Conservation (phyloP, 2,888 invertebrate species). For the Cheilosia pagana region DNA sequence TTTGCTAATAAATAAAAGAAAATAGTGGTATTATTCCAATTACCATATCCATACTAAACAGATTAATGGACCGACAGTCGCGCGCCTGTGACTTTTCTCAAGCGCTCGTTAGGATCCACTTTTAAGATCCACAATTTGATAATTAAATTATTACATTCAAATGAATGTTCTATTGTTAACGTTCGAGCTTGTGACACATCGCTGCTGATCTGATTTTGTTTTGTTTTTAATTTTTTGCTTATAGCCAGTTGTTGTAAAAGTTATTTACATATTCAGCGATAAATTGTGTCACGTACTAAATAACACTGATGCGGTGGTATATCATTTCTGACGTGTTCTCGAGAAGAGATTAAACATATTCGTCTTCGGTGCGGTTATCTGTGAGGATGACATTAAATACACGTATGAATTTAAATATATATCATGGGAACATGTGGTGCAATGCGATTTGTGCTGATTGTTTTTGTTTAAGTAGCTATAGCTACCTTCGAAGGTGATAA, state of each 20-base stretch:
- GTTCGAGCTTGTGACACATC: slow-evolving; percentile 6
- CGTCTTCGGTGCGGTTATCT: slow-evolving; percentile 16
- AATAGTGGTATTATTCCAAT: slow-evolving; percentile 1
- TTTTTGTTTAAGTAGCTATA: not conserved
- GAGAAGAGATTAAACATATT: slow-evolving; percentile 37
- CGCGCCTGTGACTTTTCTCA: slow-evolving; percentile 26
- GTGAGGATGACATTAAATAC: not conserved
- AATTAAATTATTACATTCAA: slow-evolving; percentile 31
- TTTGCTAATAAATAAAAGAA: not conserved
- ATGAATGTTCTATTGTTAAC: not conserved
- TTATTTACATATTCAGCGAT: slow-evolving; percentile 46
- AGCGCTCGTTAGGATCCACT: slow-evolving; percentile 1
- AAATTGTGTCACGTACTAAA: slow-evolving; percentile 50
- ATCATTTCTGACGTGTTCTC: slow-evolving; percentile 52
- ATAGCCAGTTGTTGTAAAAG: not conserved
- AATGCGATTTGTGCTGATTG: slow-evolving; percentile 50
- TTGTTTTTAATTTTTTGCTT: not conserved
- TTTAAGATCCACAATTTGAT: not conserved
- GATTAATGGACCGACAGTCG: not conserved
- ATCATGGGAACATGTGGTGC: slow-evolving; percentile 17
- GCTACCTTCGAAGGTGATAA: slow-evolving; percentile 2
- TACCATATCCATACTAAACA: slow-evolving; percentile 33
- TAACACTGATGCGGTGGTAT: slow-evolving; percentile 33
- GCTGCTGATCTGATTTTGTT: not conserved
- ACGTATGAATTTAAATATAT: not conserved